Base-by-base conservation (phyloP, 2,113 vertebrate genomes). In the Malaclemys terrapin region DNA sequence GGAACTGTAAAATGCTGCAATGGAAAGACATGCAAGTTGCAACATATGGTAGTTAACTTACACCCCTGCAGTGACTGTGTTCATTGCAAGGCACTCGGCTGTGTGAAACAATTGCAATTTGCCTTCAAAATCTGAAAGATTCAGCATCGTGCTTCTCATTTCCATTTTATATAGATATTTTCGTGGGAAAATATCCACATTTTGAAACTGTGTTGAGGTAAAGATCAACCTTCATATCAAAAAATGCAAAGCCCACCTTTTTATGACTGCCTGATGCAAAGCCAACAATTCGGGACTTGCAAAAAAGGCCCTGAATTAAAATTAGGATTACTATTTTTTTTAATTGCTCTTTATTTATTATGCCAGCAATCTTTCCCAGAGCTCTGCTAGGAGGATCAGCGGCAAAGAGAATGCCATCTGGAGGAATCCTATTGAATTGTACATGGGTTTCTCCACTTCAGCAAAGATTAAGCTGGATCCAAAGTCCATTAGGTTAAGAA, bases 41-140 rank as follows among this genome's bases (percentile, higher is more conserved):
- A 95, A 93, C 85, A 93, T 90, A 85, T 87, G 90, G 83, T 65
- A 82, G 35, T 86, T 56, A 95, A 62, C 27, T 31, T 84, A 45
- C 25, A 47, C 80, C 59, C 79, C 42, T 35, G 25, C 47, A 38
- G 29, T 53, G 24, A 24, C 14, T 9, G 56, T 52, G 7, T 14
- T 80, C 69, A 52, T 53, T 1, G 69, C 57, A 75, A 27, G 57
- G 3, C 25, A 27, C 24, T 11, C 5, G 8, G 85, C 94, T 94
- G 56, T 95, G 62, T 0, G 0, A 92, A 95, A 89, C 93, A 97
- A 96, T 95, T 97, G 96, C 89, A 91, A 65, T 82, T 31, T 59
- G 27, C 56, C 27, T 14, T 59, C 11, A 93, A 94, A 97, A 97
- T 38, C 89, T 7, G 1, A 86, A 96, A 79, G 95, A 72, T 31